These are phyloP conservation scores for Acanthiza pusilla DNA, from an alignment of 2,797 vertebrate genomes.

Conservation along the genomic window DNA sequence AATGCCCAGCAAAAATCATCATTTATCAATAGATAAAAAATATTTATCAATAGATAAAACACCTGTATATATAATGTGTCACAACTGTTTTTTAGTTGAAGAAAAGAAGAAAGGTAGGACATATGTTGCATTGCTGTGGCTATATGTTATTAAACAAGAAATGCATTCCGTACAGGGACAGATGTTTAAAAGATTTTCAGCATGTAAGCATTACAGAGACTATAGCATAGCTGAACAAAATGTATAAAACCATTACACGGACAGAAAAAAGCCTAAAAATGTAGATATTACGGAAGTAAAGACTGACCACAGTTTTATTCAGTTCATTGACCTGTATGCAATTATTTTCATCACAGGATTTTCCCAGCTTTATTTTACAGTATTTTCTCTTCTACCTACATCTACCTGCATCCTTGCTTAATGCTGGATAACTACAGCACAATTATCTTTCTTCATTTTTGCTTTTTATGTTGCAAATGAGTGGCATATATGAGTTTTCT, in stretches of 20 bases:
- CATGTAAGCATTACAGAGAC: background rate
- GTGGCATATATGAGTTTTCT: background rate
- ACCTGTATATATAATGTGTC: rapidly evolving
- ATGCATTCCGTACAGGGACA: background rate
- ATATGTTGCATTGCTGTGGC: background rate
- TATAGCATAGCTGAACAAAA: background rate
- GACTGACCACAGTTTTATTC: background rate
- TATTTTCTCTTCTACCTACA: background rate
- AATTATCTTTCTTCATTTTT: background rate
- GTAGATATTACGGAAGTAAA: background rate
- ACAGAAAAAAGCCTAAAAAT: background rate
- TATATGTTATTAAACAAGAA: background rate
- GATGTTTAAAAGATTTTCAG: background rate
- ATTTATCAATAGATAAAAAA: background rate
- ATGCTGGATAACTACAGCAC: background rate
- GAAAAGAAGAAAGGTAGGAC: background rate
- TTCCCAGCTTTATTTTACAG: background rate
- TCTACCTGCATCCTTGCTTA: background rate
- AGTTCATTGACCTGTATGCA: background rate
- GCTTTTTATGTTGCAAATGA: background rate
- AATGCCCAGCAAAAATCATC: background rate
- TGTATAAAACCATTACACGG: background rate
- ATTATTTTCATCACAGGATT: background rate
- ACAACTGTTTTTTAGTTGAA: background rate
- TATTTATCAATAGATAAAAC: background rate